phyloP scores from a whole-genome alignment of 2,113 vertebrate species.

The Esox niger region DNA sequence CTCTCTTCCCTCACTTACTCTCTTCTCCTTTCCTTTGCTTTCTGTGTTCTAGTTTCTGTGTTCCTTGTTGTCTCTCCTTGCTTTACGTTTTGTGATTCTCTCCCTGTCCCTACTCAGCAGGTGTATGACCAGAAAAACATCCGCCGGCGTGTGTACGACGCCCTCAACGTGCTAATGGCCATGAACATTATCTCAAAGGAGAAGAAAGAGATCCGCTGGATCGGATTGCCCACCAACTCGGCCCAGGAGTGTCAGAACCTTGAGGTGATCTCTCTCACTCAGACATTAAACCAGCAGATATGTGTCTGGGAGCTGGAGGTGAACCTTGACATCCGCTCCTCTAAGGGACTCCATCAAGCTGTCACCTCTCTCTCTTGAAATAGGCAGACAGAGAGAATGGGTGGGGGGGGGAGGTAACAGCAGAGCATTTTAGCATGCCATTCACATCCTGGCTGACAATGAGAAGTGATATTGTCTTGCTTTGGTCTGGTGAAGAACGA shows the following conservation, averaged over 20 bases:
- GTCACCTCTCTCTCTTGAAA: background rate
- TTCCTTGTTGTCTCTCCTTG: background rate
- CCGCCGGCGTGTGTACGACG: slow-evolving; percentile 84
- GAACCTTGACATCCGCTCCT: background rate
- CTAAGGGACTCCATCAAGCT: background rate
- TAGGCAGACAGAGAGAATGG: background rate
- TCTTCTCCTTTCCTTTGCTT: background rate
- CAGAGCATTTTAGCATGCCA: background rate
- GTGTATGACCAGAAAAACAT: slow-evolving; percentile 90
- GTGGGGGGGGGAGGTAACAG: background rate
- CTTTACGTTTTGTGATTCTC: background rate
- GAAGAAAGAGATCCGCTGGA: slow-evolving; percentile 88
- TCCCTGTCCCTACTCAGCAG: slow-evolving; percentile 64
- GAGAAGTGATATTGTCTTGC: too few relatives aligned
- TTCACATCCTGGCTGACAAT: background rate
- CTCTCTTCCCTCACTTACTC: background rate
- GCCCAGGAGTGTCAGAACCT: slow-evolving; percentile 85
- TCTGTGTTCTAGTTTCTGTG: too few relatives aligned
- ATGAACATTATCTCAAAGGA: slow-evolving; percentile 92
- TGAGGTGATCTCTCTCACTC: slow-evolving; percentile 65
- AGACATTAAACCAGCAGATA: too few relatives aligned
- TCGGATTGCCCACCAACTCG: slow-evolving; percentile 84
- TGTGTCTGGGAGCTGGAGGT: too few relatives aligned
- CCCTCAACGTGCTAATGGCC: slow-evolving; percentile 86
- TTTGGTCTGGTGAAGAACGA: too few relatives aligned